Percentiles rank a stretch among this genome's conserved stretches.
Evolutionary conservation across 2,888 invertebrate genomes (phyloP).

Genomic region (Hybos culiciformis): DNA sequence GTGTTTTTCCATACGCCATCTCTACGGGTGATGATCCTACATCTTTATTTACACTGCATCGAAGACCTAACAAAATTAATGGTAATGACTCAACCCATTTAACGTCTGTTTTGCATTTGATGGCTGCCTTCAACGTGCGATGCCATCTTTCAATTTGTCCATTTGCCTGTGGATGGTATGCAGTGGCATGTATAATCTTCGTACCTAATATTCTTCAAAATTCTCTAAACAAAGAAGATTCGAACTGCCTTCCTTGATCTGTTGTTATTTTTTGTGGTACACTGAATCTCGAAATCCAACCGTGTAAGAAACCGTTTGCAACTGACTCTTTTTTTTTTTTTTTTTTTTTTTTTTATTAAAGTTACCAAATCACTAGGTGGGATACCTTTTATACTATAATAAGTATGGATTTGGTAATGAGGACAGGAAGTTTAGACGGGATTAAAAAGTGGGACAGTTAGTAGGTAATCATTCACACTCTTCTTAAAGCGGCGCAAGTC

Average conservation of each 20-base stretch:
- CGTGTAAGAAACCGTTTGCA: neutral
- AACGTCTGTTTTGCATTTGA: neutral
- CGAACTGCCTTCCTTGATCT: slow-evolving; percentile 27
- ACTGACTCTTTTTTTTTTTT: too few species aligned
- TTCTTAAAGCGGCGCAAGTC: too few species aligned
- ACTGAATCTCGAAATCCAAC: slow-evolving; percentile 20
- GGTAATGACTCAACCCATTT: slow-evolving; percentile 15
- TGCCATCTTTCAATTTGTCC: slow-evolving; percentile 31
- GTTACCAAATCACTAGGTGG: too few species aligned
- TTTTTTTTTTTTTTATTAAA: too few species aligned
- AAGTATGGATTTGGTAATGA: too few species aligned
- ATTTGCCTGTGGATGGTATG: slow-evolving; percentile 27
- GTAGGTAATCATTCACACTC: too few species aligned
- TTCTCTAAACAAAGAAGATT: slow-evolving; percentile 20
- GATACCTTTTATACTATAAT: too few species aligned
- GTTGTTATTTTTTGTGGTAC: slow-evolving; percentile 26
- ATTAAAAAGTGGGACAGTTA: too few species aligned
- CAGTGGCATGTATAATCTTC: slow-evolving; percentile 19
- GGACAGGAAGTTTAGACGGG: too few species aligned
- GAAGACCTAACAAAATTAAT: slow-evolving; percentile 22
- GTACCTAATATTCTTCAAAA: slow-evolving; percentile 17
- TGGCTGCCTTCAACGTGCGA: slow-evolving; percentile 22
- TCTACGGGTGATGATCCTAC: slow-evolving; percentile 18
- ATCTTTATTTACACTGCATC: slow-evolving; percentile 19
- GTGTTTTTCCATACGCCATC: slow-evolving; percentile 19